Base-by-base conservation (phyloP, 2,113 vertebrate species). In the Euleptes europaea region DNA sequence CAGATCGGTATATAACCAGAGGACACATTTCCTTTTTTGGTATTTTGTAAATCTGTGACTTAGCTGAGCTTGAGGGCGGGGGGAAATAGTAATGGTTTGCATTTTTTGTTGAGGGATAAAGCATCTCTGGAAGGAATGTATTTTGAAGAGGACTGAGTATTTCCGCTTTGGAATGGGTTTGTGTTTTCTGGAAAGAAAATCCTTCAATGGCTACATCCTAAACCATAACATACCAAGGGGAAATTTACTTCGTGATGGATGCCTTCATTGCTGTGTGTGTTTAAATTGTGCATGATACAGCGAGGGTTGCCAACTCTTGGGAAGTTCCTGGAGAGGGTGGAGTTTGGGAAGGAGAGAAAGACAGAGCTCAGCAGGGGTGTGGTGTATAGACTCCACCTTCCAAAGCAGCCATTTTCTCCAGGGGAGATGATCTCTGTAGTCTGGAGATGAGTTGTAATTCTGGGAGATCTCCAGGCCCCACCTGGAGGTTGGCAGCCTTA, bases 11-110 rank as follows among this genome's bases (percentile, higher is more conserved):
- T 47, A 3, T 92, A 78, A 89, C 2, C 17, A 82, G 42, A 72
- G 90, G 33, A 86, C 2, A 86, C 1, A 72, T n/a, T 85, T 85
- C 77, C 21, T 93, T 73, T 84, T 83, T 66, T 69, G 72, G 31
- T 76, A 76, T 80, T 92, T 65, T 90, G 15, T 66, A 72, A 82
- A 84, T 35, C 47, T 69, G 4, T 80, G 38, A 72, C 26, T 86
- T 7, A 38, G 9, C 76, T 84, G 23, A 88, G 31, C 28, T 88
- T 91, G 66, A 78, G 28, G 85, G n/a, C n/a, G n/a, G n/a, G n/a
- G 38, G 11, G 75, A 87, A 85, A 84, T 33, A 75, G 0, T 72
- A n/a, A 44, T 74, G 4, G 44, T 42, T 87, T n/a, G 6, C 2
- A 35, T 84, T 76, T 85, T 71, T 80, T 31, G 33, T 44, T 69